Evolutionary conservation across 2,113 vertebrate species (phyloP).

Genomic region (Indicator indicator): DNA sequence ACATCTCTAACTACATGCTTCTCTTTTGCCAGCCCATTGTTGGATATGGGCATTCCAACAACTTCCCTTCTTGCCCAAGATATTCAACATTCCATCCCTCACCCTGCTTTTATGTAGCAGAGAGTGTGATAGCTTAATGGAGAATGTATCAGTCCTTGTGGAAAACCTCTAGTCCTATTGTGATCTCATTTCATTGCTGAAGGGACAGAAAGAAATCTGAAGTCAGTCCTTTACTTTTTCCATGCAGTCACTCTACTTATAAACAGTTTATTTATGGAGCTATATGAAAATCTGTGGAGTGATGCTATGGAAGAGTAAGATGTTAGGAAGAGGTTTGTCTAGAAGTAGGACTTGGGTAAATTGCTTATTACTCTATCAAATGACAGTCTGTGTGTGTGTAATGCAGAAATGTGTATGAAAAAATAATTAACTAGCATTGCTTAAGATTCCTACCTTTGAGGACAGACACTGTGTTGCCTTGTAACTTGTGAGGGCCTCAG

Average conservation of each 20-base stretch:
- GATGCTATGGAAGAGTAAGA: not conserved
- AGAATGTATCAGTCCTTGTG: not conserved
- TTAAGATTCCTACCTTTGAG: not conserved
- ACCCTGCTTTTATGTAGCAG: not conserved
- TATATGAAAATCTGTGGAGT: not conserved
- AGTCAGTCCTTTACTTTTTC: not conserved
- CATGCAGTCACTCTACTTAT: not conserved
- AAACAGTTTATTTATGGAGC: not conserved
- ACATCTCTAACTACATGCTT: not conserved
- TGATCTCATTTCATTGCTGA: not conserved
- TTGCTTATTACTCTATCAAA: not conserved
- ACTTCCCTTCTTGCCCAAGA: not conserved
- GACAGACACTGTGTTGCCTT: not conserved
- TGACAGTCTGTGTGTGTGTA: not conserved
- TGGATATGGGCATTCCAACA: not conserved
- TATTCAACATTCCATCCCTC: not conserved
- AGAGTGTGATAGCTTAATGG: not conserved
- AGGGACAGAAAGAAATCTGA: not conserved
- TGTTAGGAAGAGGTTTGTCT: not conserved
- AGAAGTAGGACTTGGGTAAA: not conserved
- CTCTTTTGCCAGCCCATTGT: not conserved
- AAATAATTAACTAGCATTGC: rapidly evolving
- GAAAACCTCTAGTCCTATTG: not conserved
- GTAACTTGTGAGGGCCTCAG: not conserved
- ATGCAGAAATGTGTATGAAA: not conserved